Base-by-base conservation (phyloP, 2,888 invertebrate species). In the Dione juno region DNA sequence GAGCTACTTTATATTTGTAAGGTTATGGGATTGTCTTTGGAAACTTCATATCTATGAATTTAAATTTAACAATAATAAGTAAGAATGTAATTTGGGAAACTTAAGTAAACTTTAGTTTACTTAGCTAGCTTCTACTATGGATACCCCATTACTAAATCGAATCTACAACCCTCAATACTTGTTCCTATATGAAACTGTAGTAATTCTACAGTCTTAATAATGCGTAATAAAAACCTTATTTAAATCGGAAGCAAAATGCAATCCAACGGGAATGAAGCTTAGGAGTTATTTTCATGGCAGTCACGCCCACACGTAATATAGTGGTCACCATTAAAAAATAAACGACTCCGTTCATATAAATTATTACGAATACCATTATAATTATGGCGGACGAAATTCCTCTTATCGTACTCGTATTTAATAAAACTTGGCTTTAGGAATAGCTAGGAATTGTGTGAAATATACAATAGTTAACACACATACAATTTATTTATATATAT, bases 381-480 rank as follows among this genome's bases (percentile, higher is more conserved):
- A 90, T 90, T 90, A 91, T 84, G 81, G 84, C 84, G 83, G 86
- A 89, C 87, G 84, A 89, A 89, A 89, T 89, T 89, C 83, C 84
- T 89, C 88, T 89, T 90, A 91, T 89, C 90, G 86, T 85, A 87
- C 82, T 84, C 87, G 87, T 91, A 90, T 87, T 88, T 90, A 85
- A 90, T 86, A 81, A 80, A 80, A 81, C 86, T 86, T 88, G 86
- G 84, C 82, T 88, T 89, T 89, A 88, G 82, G 83, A 84, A 86
- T 85, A 80, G 84, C 78, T 82, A 82, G 73, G 77, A 80, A 72
- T 73, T 80, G 78, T 81, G 78, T 78, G 77, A 78, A 76, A 78
- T 80, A 76, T 80, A 77, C 63, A 21, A 75, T 79, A 87, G 87
- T 87, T 84, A 84, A 84, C 81, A 88, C 83, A 82, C 87, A 85